phyloP scores from a whole-genome alignment of 2,888 invertebrate genomes.

The Alviniconcha strummeri region DNA sequence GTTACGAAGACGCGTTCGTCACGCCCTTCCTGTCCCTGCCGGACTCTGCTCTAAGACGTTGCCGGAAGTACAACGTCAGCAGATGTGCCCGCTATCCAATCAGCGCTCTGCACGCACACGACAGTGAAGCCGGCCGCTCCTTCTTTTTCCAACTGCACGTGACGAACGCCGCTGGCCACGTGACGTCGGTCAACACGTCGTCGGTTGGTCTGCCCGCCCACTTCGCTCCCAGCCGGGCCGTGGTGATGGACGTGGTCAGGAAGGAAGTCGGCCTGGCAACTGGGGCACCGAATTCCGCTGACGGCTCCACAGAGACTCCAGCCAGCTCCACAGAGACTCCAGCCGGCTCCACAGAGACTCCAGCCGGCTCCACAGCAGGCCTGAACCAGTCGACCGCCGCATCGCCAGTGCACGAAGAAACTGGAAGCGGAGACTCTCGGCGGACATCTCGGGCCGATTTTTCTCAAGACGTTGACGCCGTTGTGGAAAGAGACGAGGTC shows the following conservation, averaged over 20 bases:
- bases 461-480: constrained; percentile 4
- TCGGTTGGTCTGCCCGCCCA: constrained; percentile 31
- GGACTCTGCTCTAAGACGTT: background rate
- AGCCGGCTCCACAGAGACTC: no score
- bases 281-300: no score
- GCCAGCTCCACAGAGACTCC: no score
- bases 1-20: background rate
- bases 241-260: constrained; percentile 30
- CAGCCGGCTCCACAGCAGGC: no score
- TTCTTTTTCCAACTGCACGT: constrained; percentile 40
- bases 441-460: no score
- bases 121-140: constrained; percentile 17
- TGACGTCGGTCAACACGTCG: constrained; percentile 28
- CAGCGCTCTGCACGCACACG: constrained; percentile 27
- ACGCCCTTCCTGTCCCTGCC: constrained; percentile 23
- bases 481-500: background rate
- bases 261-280: no score
- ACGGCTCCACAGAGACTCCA: no score
- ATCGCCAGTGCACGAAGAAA: no score
- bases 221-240: constrained; percentile 28
- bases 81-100: constrained; percentile 28
- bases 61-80: constrained; percentile 1
- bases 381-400: no score
- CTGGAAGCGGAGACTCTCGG: no score
- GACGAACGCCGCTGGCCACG: constrained; percentile 44